Base-by-base conservation (phyloP, 2,113 vertebrate species). In the Nerophis ophidion region DNA sequence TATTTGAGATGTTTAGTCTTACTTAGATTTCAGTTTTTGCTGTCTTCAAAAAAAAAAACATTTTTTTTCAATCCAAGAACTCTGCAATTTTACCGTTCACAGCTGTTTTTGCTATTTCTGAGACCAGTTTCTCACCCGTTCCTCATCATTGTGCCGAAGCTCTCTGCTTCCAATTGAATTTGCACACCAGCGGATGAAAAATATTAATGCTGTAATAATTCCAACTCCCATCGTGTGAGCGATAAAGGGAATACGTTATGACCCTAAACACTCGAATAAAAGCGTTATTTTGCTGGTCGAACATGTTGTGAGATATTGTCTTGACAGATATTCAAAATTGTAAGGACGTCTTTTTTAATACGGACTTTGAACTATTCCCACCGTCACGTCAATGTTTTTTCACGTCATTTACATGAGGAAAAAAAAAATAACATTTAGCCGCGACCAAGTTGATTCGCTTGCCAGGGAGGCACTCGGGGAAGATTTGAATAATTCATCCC, bases 131-230 rank as follows among this genome's bases (percentile, higher is more conserved):
- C 68, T 78, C 8, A 15, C 50, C 62, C 57, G 75, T 75, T 75
- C 69, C 64, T 64, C 36, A 66, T 68, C 68, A 68, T 71, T 77
- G 79, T 76, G 74, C 74, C 14, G 63, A 79, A 72, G 69, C 50
- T 57, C 59, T 69, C 60, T 2, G 61, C 76, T 76, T 82, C 64
- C 82, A 70, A 74, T 76, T 77, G 60, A 87, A 86, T 85, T 77
- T 71, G 63, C 75, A 59, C 72, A 74, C 45, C 19, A 68, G 72
- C 62, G 69, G 70, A 77, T 71, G 17, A 79, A 88, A 88, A 83
- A 83, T 82, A 81, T 82, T 82, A 81, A 85, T 82, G 77, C 81
- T 85, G 77, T 83, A 87, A 86, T 87, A 74, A 81, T 72, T 72
- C 12, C 47, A 63, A 6, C 1, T 42, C 57, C 57, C 42, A 74